Percentiles rank a stretch among this genome's conserved stretches.
Evolutionary conservation across 2,888 invertebrate species (phyloP).

Genomic region (Nomada hirtipes): DNA sequence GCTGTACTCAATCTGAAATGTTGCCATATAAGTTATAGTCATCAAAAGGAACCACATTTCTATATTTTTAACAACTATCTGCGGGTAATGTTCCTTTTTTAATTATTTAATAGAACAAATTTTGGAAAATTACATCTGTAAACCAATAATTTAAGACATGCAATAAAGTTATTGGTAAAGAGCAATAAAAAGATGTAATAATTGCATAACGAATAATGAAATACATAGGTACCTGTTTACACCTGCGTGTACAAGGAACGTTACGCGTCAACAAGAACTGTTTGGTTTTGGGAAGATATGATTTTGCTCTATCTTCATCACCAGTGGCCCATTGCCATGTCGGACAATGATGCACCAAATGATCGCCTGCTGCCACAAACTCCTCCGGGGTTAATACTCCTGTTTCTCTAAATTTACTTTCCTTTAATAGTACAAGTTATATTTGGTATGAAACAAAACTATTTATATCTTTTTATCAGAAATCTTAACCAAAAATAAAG

Average conservation of each 20-base stretch:
- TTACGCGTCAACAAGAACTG: constrained; percentile 98
- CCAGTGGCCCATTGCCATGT: constrained; percentile 99
- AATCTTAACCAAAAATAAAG: no score
- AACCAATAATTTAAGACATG: no score
- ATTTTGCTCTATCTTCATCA: constrained; percentile 94
- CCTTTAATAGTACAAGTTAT: constrained; percentile 85
- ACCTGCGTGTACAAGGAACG: constrained; percentile 98
- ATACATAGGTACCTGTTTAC: constrained; percentile 89
- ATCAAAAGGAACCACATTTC: not conserved
- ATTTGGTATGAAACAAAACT: not conserved
- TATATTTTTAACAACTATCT: not conserved
- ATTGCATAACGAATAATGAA: not conserved
- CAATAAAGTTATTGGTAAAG: no score
- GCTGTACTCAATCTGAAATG: constrained; percentile 93
- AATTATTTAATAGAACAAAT: no score
- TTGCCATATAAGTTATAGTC: not conserved
- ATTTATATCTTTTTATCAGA: no score
- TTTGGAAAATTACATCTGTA: no score
- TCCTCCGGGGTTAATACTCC: constrained; percentile 99
- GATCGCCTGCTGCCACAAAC: constrained; percentile 99
- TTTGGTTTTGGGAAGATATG: constrained; percentile 97
- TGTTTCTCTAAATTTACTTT: constrained; percentile 98
- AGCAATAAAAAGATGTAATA: no score
- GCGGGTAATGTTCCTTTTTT: not conserved
- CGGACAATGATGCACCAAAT: constrained; percentile 99